A percentile compares a stretch with the other conserved stretches of the same genome.
phyloP scores from a whole-genome alignment of 2,888 invertebrate species.

The Hesperia comma region DNA sequence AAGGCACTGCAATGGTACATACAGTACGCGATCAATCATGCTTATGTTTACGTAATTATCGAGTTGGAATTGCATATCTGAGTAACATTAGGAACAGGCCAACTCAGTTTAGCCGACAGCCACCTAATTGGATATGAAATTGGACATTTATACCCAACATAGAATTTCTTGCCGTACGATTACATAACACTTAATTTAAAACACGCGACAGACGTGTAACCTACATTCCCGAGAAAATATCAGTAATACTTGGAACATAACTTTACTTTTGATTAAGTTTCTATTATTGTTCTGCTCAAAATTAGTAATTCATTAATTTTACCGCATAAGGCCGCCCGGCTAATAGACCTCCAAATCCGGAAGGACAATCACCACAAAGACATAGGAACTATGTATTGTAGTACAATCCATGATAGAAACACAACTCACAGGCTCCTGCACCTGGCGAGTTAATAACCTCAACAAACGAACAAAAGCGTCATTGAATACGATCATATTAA shows the following conservation, averaged over 20 bases:
- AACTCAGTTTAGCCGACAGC: slow-evolving; percentile 9
- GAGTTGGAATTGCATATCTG: slow-evolving; percentile 26
- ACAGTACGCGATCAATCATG: slow-evolving; percentile 11
- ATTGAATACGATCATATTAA: neutral
- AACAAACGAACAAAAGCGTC: neutral
- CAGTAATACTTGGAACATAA: neutral
- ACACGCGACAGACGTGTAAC: neutral
- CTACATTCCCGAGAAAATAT: neutral
- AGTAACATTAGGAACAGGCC: slow-evolving; percentile 1
- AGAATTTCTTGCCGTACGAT: slow-evolving; percentile 4
- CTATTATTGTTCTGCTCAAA: no score
- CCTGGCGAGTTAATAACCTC: neutral
- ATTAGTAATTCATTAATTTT: no score
- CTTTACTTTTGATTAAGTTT: neutral
- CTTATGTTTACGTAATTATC: slow-evolving; percentile 8
- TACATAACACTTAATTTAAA: neutral
- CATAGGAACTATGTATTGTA: no score
- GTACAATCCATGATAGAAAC: no score
- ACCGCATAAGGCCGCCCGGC: no score
- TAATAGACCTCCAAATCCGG: no score
- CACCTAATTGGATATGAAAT: slow-evolving; percentile 28
- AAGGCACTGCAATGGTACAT: neutral
- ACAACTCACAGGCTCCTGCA: neutral
- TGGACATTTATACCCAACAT: neutral
- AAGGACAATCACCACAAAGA: no score